Base-by-base conservation (phyloP, 2,888 invertebrate genomes). In the Limenitis camilla region DNA sequence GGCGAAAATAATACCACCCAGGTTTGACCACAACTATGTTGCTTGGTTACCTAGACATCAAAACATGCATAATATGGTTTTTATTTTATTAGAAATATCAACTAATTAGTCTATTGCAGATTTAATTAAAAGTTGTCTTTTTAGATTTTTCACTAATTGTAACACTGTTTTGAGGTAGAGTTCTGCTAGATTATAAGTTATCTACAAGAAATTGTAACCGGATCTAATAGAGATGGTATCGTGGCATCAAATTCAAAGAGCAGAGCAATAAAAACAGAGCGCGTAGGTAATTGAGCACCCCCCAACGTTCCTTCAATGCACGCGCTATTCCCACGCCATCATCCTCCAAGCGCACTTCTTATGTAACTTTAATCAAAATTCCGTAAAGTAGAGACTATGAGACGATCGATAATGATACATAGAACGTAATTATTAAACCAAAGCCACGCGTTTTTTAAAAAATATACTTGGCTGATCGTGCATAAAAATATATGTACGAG, bases 281-380 rank as follows among this genome's bases (percentile, higher is more conserved):
- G 65, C 62, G 62, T 61, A 62, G 68, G 78, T 82, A 81, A 80
- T 81, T 76, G 78, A 76, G 74, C 72, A 73, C 77, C 79, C 79
- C 81, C 78, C 76, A 74, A 74, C 76, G 74, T 74, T 78, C 78
- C 84, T 79, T 84, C 82, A 84, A 83, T 81, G 81, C 77, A 68
- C 62, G 67, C 67, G 74, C 72, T 68, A 77, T 84, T 85, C 85
- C 81, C 85, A 83, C 82, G 83, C 75, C 68, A 73, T 75, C 71
- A 68, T 64, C 67, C 67, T 68, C 63, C 63, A 62, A 65, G 66
- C 56, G 60, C 63, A 42, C 40, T 59, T 67, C 66, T 76, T 79
- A 74, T 74, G 73, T 71, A 74, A 75, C 66, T 71, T 70, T 73
- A 76, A 81, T 77, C 73, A 71, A 74, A 78, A 78, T 76, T 78